phyloP scores from a whole-genome alignment of 2,797 vertebrate genomes.

The Erpetoichthys calabaricus region DNA sequence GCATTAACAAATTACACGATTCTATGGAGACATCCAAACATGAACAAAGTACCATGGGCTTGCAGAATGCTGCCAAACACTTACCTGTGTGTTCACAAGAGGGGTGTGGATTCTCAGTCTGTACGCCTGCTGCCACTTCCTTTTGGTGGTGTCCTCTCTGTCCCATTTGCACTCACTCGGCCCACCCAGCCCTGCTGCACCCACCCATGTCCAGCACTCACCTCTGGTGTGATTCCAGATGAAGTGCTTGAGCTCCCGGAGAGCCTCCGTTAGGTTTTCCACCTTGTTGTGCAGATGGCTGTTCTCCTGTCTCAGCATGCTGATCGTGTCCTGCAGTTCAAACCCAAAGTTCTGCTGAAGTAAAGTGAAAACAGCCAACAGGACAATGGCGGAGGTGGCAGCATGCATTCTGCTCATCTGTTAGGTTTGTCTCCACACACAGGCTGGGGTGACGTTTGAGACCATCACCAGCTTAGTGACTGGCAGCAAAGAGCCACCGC shows the following conservation, averaged over 20 bases:
- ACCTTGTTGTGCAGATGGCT: constrained; percentile 59
- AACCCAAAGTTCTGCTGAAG: constrained; percentile 30
- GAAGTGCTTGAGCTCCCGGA: constrained; percentile 51
- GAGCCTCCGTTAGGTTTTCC: constrained; percentile 60
- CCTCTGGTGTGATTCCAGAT: constrained; percentile 51
- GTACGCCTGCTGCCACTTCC: too few species aligned
- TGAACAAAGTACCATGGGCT: too few species aligned
- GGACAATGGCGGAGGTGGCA: constrained; percentile 11
- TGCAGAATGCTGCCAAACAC: too few species aligned
- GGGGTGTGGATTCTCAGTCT: too few species aligned
- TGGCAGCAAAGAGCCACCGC: too few species aligned
- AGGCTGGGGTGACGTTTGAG: too few species aligned
- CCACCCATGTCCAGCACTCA: constrained; percentile 21
- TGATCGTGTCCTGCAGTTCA: constrained; percentile 64
- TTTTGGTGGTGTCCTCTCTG: neutral
- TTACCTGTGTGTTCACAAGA: too few species aligned
- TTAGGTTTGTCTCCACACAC: too few species aligned
- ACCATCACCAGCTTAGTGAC: too few species aligned
- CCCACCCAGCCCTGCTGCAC: too few species aligned
- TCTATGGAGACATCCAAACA: too few species aligned
- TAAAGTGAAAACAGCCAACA: constrained; percentile 23
- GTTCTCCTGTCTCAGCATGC: constrained; percentile 59
- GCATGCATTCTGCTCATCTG: constrained; percentile 12
- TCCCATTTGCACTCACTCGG: neutral
- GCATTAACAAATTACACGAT: too few species aligned